phyloP scores from a whole-genome alignment of 2,888 invertebrate species.

The Macrophya alboannulata region DNA sequence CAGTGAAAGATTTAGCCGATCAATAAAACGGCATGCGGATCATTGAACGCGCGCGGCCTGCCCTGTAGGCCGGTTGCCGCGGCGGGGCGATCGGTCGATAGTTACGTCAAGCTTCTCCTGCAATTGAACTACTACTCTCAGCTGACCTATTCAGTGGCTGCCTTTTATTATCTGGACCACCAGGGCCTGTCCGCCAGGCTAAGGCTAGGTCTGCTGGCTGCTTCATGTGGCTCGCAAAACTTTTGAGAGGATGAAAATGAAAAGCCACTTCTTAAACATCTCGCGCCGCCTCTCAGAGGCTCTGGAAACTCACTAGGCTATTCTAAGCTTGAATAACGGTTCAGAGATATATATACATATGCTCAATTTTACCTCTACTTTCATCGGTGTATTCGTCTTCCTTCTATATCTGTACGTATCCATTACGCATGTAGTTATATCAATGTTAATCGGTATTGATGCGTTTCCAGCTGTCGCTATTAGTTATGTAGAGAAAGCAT shows the following conservation, averaged over 20 bases:
- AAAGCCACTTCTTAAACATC: constrained; percentile 23
- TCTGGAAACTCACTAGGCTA: constrained; percentile 17
- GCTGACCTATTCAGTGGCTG: constrained; percentile 27
- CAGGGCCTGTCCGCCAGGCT: not conserved
- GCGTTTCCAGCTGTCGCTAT: constrained; percentile 11
- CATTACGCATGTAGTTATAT: not conserved
- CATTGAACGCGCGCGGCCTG: not conserved
- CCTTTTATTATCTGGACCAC: constrained; percentile 44
- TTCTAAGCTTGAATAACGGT: constrained; percentile 34
- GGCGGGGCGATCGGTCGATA: not conserved
- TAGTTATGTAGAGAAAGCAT: not conserved
- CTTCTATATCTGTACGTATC: not conserved
- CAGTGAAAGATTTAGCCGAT: not conserved
- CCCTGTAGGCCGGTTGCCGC: not conserved
- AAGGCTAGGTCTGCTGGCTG: not conserved
- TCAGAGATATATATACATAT: not conserved
- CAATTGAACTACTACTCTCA: constrained; percentile 26
- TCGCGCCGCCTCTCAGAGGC: constrained; percentile 2
- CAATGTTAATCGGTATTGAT: constrained; percentile 7
- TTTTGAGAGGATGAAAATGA: constrained; percentile 24
- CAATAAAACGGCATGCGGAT: constrained; percentile 9
- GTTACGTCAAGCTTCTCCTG: constrained; percentile 40
- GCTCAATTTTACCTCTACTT: constrained; percentile 14
- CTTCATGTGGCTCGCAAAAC: constrained; percentile 26
- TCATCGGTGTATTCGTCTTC: not conserved